phyloP scores from a whole-genome alignment of 2,797 vertebrate genomes.

The Fratercula arctica region DNA sequence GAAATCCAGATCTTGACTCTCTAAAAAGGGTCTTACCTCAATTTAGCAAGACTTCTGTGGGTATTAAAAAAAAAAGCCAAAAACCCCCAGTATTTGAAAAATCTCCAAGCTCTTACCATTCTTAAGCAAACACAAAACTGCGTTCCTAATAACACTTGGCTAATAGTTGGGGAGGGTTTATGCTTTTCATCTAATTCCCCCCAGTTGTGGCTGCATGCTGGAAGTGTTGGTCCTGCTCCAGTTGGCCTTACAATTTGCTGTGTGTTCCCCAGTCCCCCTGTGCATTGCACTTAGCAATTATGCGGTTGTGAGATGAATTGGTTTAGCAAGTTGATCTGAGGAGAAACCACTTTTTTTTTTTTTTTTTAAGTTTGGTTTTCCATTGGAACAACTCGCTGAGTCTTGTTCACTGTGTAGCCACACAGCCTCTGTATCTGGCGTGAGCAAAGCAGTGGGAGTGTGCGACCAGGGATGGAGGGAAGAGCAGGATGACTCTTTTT shows the following conservation, averaged over 20 bases:
- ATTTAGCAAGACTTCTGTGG: neutral
- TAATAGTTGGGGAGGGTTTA: neutral
- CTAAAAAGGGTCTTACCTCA: neutral
- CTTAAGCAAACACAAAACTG: neutral
- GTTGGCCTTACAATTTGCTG: neutral
- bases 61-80: neutral
- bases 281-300: neutral
- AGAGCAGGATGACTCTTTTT: neutral
- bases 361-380: neutral
- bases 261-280: neutral
- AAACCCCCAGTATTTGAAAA: neutral
- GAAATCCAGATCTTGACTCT: neutral
- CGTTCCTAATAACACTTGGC: neutral
- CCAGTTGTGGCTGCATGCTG: neutral
- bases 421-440: neutral
- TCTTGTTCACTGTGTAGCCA: accelerated
- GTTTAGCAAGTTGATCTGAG: neutral
- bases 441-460: slow-evolving; percentile 2
- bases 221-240: neutral
- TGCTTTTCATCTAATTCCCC: neutral
- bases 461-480: slow-evolving; percentile 13
- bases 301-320: neutral
- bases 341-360: neutral
- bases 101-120: neutral
- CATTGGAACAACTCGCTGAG: neutral